Conservation (phyloP, 2,797 vertebrate genomes). For the Todus mexicanus region DNA sequence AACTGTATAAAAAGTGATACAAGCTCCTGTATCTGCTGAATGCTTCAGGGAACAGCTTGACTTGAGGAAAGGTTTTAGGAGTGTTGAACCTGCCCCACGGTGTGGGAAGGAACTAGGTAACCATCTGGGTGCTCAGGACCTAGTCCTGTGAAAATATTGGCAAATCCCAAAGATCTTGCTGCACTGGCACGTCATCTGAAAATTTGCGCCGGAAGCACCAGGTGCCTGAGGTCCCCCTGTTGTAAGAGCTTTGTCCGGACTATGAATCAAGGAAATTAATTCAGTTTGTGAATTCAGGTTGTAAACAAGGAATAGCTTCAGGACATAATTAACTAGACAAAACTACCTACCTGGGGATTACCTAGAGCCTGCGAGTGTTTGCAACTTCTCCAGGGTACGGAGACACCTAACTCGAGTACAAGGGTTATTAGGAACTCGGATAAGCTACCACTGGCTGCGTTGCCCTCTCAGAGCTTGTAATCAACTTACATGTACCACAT, state of each 20-base stretch:
- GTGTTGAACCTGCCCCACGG: neutral
- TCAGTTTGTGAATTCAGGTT: neutral
- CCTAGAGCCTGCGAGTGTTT: neutral
- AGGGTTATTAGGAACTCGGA: neutral
- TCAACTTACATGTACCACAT: neutral
- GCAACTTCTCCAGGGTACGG: neutral
- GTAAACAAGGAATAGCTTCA: neutral
- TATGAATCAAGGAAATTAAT: neutral
- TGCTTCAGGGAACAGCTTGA: neutral
- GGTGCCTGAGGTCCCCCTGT: neutral
- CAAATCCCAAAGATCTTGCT: neutral
- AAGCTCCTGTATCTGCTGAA: neutral
- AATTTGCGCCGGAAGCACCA: neutral
- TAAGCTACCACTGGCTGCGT: neutral
- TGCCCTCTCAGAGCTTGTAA: neutral
- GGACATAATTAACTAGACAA: neutral
- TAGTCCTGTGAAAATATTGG: neutral
- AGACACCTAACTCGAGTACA: neutral
- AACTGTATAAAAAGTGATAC: neutral
- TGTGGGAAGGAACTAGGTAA: neutral
- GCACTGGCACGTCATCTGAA: neutral
- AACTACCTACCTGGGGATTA: neutral
- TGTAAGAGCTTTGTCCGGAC: neutral
- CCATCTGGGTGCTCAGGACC: neutral
- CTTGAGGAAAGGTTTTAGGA: neutral